A percentile compares a stretch with the other conserved stretches of the same genome.
These are phyloP conservation scores for Holcopasites calliopsidis DNA, from an alignment of 1,140 invertebrate species.

Conservation along the genomic window DNA sequence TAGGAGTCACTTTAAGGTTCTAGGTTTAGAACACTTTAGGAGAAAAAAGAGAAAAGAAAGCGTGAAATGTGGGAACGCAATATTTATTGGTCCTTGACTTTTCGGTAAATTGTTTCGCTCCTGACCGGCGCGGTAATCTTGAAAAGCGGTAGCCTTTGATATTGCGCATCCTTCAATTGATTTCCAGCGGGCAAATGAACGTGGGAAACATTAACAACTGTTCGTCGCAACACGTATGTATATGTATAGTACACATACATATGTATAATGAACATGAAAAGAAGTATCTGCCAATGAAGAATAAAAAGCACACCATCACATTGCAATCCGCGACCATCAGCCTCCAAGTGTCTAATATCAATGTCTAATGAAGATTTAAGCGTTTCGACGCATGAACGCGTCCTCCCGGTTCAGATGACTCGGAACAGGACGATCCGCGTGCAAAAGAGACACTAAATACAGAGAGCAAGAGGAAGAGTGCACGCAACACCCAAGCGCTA, in stretches of 20 bases:
- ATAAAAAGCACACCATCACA: too few relatives aligned
- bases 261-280: too few relatives aligned
- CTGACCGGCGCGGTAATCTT: conserved; percentile 8
- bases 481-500: conserved; percentile 47
- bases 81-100: conserved; percentile 22
- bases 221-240: too few relatives aligned
- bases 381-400: neutral
- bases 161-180: neutral
- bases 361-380: conserved; percentile 36
- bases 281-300: too few relatives aligned
- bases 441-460: neutral
- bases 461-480: neutral
- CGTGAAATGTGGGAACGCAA: conserved; percentile 18
- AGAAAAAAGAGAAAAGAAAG: neutral
- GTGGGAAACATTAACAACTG: conserved; percentile 15
- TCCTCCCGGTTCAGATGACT: neutral
- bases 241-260: too few relatives aligned
- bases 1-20: too few relatives aligned
- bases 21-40: too few relatives aligned
- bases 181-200: neutral
- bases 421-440: neutral
- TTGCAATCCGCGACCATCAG: too few relatives aligned
- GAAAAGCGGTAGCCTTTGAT: conserved; percentile 24
- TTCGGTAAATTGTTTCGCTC: conserved; percentile 23
- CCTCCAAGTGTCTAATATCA: too few relatives aligned